phyloP scores from a whole-genome alignment of 30 jellyfish, hydroid and myxozoan genomes.

The Aurelia sp. region DNA sequence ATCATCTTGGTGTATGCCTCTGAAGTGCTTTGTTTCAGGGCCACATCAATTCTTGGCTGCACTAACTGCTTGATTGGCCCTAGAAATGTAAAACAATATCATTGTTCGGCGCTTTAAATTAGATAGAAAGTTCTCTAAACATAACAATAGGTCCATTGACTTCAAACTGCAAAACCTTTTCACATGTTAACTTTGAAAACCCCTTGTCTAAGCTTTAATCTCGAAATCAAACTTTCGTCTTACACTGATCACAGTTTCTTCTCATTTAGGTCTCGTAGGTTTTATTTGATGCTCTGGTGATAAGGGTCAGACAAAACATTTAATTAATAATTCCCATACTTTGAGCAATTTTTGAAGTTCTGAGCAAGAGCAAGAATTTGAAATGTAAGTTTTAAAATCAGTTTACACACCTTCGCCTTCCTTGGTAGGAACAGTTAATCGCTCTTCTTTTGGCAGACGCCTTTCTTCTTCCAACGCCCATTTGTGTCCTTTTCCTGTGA shows the following conservation, averaged over 20 bases:
- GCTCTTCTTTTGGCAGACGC: slow-evolving; percentile 27
- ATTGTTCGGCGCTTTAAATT: too few species aligned
- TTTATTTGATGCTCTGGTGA: too few species aligned
- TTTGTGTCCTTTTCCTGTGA: slow-evolving; percentile 63
- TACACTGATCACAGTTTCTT: too few species aligned
- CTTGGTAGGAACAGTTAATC: background rate
- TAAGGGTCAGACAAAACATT: too few species aligned
- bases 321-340: too few species aligned
- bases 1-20: slow-evolving; percentile 41
- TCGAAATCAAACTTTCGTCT: too few species aligned
- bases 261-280: too few species aligned
- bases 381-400: too few species aligned
- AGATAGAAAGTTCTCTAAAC: background rate
- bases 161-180: background rate
- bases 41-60: slow-evolving; percentile 9
- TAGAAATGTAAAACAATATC: background rate
- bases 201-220: too few species aligned
- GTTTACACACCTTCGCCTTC: background rate
- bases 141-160: background rate
- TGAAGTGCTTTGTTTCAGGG: slow-evolving; percentile 18
- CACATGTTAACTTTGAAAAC: background rate
- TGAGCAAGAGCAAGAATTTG: too few species aligned
- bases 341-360: too few species aligned
- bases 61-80: background rate
- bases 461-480: slow-evolving; percentile 62